Conservation (phyloP, 2,797 vertebrate genomes). For the Falco naumanni region DNA sequence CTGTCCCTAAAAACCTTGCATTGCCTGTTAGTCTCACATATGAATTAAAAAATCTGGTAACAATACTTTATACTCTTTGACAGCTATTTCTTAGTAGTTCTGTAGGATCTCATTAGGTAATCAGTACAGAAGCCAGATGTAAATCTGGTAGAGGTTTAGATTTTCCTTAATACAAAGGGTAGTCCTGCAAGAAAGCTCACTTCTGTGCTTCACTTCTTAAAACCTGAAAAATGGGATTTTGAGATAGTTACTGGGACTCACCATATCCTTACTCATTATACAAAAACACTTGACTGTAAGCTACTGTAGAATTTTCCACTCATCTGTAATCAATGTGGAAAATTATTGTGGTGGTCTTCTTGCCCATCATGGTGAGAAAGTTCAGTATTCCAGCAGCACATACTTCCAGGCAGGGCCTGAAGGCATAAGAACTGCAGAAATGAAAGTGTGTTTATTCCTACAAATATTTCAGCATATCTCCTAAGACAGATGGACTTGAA, state of each 20-base stretch:
- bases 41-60: no score
- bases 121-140: background rate
- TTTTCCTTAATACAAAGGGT: background rate
- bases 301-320: background rate
- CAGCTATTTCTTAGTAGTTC: no score
- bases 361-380: background rate
- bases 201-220: background rate
- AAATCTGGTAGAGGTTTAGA: background rate
- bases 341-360: background rate
- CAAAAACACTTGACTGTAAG: background rate
- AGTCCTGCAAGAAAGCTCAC: background rate
- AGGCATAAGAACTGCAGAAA: background rate
- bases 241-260: background rate
- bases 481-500: background rate
- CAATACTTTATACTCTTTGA: no score
- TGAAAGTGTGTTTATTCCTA: background rate
- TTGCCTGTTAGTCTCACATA: no score
- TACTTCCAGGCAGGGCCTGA: background rate
- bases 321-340: background rate
- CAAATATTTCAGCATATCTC: background rate
- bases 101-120: no score
- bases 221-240: background rate
- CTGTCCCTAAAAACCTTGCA: no score
- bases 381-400: background rate
- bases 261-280: background rate